phyloP scores from a whole-genome alignment of 2,113 vertebrate genomes.

The Callospermophilus lateralis region DNA sequence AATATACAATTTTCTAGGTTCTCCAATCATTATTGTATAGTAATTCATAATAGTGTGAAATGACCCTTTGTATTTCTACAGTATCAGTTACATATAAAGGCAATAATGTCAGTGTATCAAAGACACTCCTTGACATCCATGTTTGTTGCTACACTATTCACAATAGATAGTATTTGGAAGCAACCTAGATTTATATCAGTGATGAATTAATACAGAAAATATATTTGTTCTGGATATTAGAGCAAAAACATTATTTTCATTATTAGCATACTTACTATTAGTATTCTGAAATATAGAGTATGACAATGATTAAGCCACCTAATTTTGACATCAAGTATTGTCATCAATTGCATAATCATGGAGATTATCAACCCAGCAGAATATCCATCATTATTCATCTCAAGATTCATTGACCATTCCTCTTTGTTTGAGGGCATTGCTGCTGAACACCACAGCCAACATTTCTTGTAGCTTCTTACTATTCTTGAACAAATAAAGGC shows the following conservation, averaged over 20 bases:
- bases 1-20: too few relatives aligned
- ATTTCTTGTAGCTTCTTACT: background rate
- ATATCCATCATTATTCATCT: accelerated
- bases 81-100: too few relatives aligned
- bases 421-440: background rate
- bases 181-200: too few relatives aligned
- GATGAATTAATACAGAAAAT: too few relatives aligned
- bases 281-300: background rate
- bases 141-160: too few relatives aligned
- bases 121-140: too few relatives aligned
- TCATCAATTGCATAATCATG: background rate
- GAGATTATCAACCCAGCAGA: background rate
- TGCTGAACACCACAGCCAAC: background rate
- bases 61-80: too few relatives aligned
- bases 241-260: background rate
- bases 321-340: background rate
- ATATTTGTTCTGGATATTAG: too few relatives aligned
- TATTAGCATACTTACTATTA: background rate
- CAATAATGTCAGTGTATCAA: too few relatives aligned
- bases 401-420: background rate
- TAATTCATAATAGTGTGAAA: too few relatives aligned
- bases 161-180: too few relatives aligned
- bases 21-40: too few relatives aligned
- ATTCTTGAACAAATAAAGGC: background rate
- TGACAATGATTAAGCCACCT: background rate